Percentiles rank a stretch among this genome's conserved stretches.
These are phyloP conservation scores for Atherix ibis DNA, from an alignment of 2,888 invertebrate species.

Conservation along the genomic window DNA sequence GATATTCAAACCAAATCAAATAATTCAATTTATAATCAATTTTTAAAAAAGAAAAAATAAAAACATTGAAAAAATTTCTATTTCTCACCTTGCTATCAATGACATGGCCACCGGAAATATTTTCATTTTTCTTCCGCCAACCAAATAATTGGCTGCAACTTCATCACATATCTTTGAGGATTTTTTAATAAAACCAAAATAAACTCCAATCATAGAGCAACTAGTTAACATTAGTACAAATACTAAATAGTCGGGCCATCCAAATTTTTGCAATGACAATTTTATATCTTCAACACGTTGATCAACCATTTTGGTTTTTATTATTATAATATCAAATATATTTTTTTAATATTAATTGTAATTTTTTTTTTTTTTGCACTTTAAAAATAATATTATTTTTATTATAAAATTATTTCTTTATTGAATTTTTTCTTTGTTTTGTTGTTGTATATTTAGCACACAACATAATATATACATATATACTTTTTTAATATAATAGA, in stretches of 20 bases:
- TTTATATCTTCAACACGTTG: slow-evolving; percentile 28
- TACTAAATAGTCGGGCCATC: slow-evolving; percentile 60
- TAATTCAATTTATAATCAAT: too few species aligned
- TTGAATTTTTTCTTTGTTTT: too few species aligned
- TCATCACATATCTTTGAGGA: slow-evolving; percentile 22
- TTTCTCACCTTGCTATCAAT: slow-evolving; percentile 45
- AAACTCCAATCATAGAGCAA: slow-evolving; percentile 66
- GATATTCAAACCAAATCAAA: too few species aligned
- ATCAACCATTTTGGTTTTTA: slow-evolving; percentile 7
- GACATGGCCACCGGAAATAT: slow-evolving; percentile 55
- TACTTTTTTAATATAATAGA: too few species aligned
- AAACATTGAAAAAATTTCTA: neutral
- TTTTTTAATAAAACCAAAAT: slow-evolving; percentile 60
- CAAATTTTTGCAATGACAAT: slow-evolving; percentile 44
- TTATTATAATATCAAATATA: too few species aligned
- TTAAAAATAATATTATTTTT: too few species aligned
- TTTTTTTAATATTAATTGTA: too few species aligned
- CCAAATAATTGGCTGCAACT: slow-evolving; percentile 43
- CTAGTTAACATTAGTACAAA: slow-evolving; percentile 59
- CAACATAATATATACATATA: too few species aligned
- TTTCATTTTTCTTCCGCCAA: slow-evolving; percentile 51
- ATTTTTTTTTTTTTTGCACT: too few species aligned
- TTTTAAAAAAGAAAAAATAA: too few species aligned
- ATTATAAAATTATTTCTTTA: too few species aligned
- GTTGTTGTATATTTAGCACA: too few species aligned